Evolutionary conservation across 2,888 invertebrate species (phyloP), one percentile per base, ranked within the genome.

Genomic region (Galerucella nymphaeae): DNA sequence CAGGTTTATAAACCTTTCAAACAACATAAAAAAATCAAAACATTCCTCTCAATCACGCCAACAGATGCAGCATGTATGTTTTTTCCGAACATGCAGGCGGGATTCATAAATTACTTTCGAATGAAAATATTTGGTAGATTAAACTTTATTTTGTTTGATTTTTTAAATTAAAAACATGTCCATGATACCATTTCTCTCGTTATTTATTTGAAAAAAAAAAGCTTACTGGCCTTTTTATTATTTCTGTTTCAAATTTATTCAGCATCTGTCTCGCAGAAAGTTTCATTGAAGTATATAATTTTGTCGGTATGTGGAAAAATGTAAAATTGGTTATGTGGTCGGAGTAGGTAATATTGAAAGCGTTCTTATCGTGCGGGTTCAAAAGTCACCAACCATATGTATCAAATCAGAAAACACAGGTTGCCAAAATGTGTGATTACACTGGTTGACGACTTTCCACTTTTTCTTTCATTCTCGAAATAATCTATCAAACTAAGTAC

Each of bases 1-100:
- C 48, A 50, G 48, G 67, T 67, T 67, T 67, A 67, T 67, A 67
- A 67, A 67, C 67, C 61, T 67, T 59, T 67, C 61, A 67, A 67
- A 67, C 50, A 45, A 61, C 42, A 59, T 59, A 42, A 67, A 67
- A 66, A 67, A 61, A 67, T 67, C 67, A 67, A 67, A 67, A 67
- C 67, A 67, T 50, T 50, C 48, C 61, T 67, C 67, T 67, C 61
- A 67, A 67, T 67, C 67, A 67, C 50, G 59, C 61, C n/a, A 18
- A 58, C 30, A 62, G 14, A 59, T 59, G 16, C 58, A 58, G 30
- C 23, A 61, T n/a, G 38, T 41, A 16, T 61, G 4, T 61, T 18
- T 61, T 61, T 61, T 61, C 14, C n/a, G 0, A 61, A 61, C 8
- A 4, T 42, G 18, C 30, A 45, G 18, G 20, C 55, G 18, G 38